A percentile compares a stretch with the other conserved stretches of the same genome.
Conservation (phyloP, 2,797 vertebrate species). For the Chromobotia macracanthus region DNA sequence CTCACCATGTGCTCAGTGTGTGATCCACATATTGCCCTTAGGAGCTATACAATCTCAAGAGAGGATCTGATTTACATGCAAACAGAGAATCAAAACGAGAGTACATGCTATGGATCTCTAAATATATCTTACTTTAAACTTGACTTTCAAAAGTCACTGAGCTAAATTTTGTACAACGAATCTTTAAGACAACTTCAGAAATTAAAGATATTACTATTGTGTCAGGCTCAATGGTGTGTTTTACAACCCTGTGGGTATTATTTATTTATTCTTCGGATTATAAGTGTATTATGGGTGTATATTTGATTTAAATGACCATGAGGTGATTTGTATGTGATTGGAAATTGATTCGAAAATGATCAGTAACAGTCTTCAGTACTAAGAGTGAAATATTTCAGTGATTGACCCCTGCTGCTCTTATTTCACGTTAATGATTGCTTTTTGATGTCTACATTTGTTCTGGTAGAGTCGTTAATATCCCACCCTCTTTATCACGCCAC, state of each 20-base stretch:
- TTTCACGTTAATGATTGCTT: conserved; percentile 54
- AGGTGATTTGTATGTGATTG: background rate
- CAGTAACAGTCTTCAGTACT: background rate
- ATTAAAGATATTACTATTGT: conserved; percentile 11
- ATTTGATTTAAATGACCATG: background rate
- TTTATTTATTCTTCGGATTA: background rate
- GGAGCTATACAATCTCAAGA: background rate
- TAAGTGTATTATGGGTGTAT: background rate
- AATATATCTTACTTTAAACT: background rate
- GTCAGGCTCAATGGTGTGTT: background rate
- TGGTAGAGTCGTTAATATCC: conserved; percentile 59
- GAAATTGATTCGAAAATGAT: conserved; percentile 2
- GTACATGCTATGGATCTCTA: conserved; percentile 13
- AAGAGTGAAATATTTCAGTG: conserved; percentile 7
- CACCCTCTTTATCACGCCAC: conserved; percentile 53
- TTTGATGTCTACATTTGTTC: conserved; percentile 56
- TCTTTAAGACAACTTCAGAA: background rate
- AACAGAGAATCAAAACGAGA: background rate
- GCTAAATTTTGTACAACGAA: background rate
- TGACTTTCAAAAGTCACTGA: background rate
- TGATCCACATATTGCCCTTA: conserved; percentile 6
- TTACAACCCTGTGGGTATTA: background rate
- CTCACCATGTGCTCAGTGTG: background rate
- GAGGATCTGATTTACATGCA: background rate
- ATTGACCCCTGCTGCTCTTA: conserved; percentile 46